Conservation (phyloP, 1,140 invertebrate genomes). For the Pogonus chalceus region DNA sequence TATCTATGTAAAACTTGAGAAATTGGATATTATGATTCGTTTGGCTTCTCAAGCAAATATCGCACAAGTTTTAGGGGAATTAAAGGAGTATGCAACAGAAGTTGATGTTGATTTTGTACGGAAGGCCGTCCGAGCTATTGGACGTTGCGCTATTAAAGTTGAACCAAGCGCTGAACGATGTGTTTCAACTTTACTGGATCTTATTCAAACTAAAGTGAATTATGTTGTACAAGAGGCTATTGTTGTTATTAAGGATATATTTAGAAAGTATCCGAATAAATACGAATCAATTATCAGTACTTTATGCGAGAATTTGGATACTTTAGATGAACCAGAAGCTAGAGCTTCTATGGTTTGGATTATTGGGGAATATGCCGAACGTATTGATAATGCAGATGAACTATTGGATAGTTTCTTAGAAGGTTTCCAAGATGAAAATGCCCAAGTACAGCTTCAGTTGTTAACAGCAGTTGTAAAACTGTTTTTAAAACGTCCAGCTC, state of each 20-base stretch:
- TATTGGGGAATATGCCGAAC: constrained; percentile 97
- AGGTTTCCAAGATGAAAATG: constrained; percentile 99
- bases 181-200: constrained; percentile 95
- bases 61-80: constrained; percentile 93
- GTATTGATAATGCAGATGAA: constrained; percentile 99
- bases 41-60: constrained; percentile 97
- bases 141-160: constrained; percentile 98
- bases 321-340: constrained; percentile 97
- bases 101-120: constrained; percentile 99
- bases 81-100: constrained; percentile 99
- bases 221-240: constrained; percentile 99
- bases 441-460: constrained; percentile 95
- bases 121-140: constrained; percentile 96
- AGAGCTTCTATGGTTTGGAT: constrained; percentile 99
- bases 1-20: constrained; percentile 99
- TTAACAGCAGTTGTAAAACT: constrained; percentile 97
- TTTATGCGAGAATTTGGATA: constrained; percentile 97
- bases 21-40: constrained; percentile 99
- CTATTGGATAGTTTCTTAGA: constrained; percentile 96
- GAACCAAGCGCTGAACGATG: constrained; percentile 97
- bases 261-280: constrained; percentile 99
- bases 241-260: constrained; percentile 99
- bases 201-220: constrained; percentile 99
- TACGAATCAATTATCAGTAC: constrained; percentile 99
- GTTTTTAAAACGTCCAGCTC: constrained; percentile 94